Percentiles rank a stretch among this genome's conserved stretches.
Conservation (phyloP, 2,888 invertebrate species). For the Andrena marginata region DNA sequence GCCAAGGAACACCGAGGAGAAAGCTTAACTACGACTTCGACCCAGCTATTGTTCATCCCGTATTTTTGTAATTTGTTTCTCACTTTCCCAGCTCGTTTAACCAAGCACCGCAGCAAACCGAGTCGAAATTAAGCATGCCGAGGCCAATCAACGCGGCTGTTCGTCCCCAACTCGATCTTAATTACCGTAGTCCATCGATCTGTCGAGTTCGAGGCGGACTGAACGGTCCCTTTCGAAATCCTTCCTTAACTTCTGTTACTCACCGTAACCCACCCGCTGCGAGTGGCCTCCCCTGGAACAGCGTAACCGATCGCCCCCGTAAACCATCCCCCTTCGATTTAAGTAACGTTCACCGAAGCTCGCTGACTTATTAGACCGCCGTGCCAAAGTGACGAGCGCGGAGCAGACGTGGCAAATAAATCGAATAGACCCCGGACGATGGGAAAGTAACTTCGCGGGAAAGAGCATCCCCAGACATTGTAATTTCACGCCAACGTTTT, state of each 20-base stretch:
- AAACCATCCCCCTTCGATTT: slow-evolving; percentile 25
- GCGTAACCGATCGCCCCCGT: slow-evolving; percentile 54
- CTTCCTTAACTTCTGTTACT: neutral
- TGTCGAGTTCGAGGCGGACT: slow-evolving; percentile 5
- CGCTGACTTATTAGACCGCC: slow-evolving; percentile 44
- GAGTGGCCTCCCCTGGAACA: slow-evolving; percentile 57
- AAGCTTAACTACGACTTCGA: no score
- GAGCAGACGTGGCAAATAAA: slow-evolving; percentile 31
- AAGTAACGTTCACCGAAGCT: slow-evolving; percentile 42
- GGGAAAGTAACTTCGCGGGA: slow-evolving; percentile 1
- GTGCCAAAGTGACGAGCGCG: slow-evolving; percentile 22
- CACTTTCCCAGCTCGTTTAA: neutral
- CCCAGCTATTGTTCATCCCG: no score
- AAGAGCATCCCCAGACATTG: neutral
- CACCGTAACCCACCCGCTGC: slow-evolving; percentile 18
- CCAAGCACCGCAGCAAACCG: neutral
- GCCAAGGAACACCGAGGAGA: no score
- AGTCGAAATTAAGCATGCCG: neutral
- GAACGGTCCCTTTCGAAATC: neutral
- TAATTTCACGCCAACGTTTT: neutral
- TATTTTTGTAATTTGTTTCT: no score
- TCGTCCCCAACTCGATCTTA: neutral
- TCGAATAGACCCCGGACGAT: slow-evolving; percentile 23
- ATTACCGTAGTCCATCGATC: slow-evolving; percentile 21
- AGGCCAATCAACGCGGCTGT: neutral